These are phyloP conservation scores for Smithornis capensis DNA, from an alignment of 2,113 vertebrate genomes.

Conservation along the genomic window DNA sequence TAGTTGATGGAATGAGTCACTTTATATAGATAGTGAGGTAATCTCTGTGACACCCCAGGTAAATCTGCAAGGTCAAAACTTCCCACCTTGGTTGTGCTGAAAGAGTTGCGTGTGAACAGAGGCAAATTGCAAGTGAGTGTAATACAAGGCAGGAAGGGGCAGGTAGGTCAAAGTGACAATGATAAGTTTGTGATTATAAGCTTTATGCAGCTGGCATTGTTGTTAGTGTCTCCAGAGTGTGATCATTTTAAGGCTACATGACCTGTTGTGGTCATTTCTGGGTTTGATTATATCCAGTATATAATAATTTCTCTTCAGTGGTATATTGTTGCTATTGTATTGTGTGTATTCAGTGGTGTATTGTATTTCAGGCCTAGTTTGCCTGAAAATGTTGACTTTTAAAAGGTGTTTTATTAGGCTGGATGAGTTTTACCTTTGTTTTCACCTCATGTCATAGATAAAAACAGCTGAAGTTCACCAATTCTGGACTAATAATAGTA, in stretches of 20 bases:
- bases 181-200: neutral
- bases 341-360: neutral
- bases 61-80: neutral
- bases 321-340: neutral
- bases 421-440: neutral
- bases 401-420: neutral
- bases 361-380: neutral
- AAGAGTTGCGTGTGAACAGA: neutral
- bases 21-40: neutral
- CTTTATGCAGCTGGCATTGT: neutral
- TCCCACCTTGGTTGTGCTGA: rapidly evolving
- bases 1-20: neutral
- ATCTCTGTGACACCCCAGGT: neutral
- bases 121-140: neutral
- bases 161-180: neutral
- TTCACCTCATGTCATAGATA: neutral
- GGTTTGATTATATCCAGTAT: rapidly evolving
- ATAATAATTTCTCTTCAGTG: neutral
- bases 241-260: too few relatives aligned
- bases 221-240: neutral
- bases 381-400: neutral
- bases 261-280: neutral
- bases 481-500: neutral
- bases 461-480: neutral
- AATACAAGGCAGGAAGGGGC: neutral